Conservation (phyloP, 2,113 vertebrate genomes). For the Bufo bufo region DNA sequence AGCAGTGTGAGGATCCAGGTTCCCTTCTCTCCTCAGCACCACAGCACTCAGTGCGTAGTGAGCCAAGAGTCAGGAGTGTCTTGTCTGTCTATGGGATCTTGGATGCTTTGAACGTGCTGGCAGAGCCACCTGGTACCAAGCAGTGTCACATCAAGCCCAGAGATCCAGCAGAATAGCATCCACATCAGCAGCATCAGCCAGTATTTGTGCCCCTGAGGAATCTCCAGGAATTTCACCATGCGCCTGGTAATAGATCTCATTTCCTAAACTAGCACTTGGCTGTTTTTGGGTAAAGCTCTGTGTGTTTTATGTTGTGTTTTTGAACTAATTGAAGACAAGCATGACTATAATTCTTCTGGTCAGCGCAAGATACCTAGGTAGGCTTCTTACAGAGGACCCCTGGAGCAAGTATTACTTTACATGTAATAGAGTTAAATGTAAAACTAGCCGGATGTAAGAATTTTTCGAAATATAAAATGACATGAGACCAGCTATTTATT, state of each 20-base stretch:
- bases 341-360: slow-evolving; percentile 56
- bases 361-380: slow-evolving; percentile 55
- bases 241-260: slow-evolving; percentile 77
- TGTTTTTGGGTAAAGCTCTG: slow-evolving; percentile 45
- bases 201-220: slow-evolving; percentile 66
- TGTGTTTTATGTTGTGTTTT: slow-evolving; percentile 55
- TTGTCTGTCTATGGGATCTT: slow-evolving; percentile 69
- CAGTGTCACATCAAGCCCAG: slow-evolving; percentile 62
- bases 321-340: slow-evolving; percentile 62
- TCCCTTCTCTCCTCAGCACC: slow-evolving; percentile 67
- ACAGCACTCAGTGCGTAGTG: slow-evolving; percentile 69
- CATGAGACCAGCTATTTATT: neutral
- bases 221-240: slow-evolving; percentile 74
- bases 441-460: neutral
- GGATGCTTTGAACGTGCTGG: slow-evolving; percentile 72
- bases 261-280: slow-evolving; percentile 52
- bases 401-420: slow-evolving; percentile 30
- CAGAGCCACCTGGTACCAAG: slow-evolving; percentile 63
- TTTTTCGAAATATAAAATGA: neutral
- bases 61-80: slow-evolving; percentile 75
- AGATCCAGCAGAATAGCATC: slow-evolving; percentile 61
- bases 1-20: slow-evolving; percentile 63
- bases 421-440: neutral
- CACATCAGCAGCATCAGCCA: slow-evolving; percentile 37
- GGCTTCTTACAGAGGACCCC: slow-evolving; percentile 57